Evolutionary conservation across 37 sponge, comb jelly and placozoan species (phyloP), one percentile per base, ranked within the genome.

Genomic region (Corticium candelabrum): DNA sequence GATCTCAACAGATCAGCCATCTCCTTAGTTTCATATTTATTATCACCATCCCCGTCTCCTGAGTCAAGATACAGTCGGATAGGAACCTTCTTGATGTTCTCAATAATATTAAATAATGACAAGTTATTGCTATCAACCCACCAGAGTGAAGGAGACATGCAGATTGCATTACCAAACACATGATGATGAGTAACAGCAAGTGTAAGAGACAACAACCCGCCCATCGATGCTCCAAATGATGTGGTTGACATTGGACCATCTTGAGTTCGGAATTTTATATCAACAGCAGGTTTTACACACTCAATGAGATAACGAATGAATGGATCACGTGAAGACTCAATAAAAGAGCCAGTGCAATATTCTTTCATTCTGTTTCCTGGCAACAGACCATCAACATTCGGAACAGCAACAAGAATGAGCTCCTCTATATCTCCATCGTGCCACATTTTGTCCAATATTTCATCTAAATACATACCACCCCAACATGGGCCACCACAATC

Each of bases 341-440:
- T 21, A 35, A 88, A 83, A 2, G 75, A 67, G 1, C 79, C 41
- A 34, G 91, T 83, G 75, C 91, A 88, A 81, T 94, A 94, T 43
- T 94, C 94, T 5, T 76, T 36, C 0, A 76, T 81, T 29, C 94
- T 40, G 67, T 94, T 90, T 33, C 94, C 94, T 57, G 81, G 79
- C 69, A 88, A 88, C 4, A 94, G 80, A 67, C 78, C 89, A 74
- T 94, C 94, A 0, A 84, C 78, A 81, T 90, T 94, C 0, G 94
- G 94, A 0, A 94, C 75, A 27, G 83, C 90, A 21, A 94, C 91
- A 7, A 90, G 84, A 29, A 94, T 94, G 75, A 94, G 90, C 39
- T 94, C 94, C 0, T 78, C 81, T 27, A 94, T 74, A 15, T 34
- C 39, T 3, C 76, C 80, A 34, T 82, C 56, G 1, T 68, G n/a